Evolutionary conservation across 2,113 vertebrate genomes (phyloP).

Genomic region (Brienomyrus longianalis): DNA sequence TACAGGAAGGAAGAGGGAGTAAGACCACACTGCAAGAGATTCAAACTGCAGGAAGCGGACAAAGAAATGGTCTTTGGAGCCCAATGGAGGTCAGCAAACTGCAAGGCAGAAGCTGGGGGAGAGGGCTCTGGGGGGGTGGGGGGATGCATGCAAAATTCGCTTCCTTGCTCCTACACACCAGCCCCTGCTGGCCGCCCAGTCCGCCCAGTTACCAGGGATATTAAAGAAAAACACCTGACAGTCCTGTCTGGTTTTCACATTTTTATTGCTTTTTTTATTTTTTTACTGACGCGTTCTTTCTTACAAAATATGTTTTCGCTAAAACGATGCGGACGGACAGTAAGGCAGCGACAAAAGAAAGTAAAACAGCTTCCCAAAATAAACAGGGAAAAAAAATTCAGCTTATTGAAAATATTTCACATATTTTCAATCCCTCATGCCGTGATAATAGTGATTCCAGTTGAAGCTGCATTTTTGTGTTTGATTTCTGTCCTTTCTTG

Average conservation of each 20-base stretch:
- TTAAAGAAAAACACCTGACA: slow-evolving; percentile 9
- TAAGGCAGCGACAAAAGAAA: slow-evolving; percentile 24
- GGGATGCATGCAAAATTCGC: background rate
- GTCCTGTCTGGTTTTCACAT: slow-evolving; percentile 27
- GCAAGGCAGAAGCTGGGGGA: background rate
- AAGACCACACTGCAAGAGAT: background rate
- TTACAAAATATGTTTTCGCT: slow-evolving; percentile 55
- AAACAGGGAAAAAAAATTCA: slow-evolving; percentile 59
- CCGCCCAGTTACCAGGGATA: background rate
- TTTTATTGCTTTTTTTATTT: slow-evolving; percentile 51
- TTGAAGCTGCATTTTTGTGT: slow-evolving; percentile 31
- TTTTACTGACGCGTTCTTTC: slow-evolving; percentile 44
- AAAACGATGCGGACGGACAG: slow-evolving; percentile 25
- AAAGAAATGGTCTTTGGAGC: background rate
- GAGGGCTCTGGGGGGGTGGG: background rate
- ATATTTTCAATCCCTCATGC: slow-evolving; percentile 58
- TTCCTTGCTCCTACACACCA: background rate
- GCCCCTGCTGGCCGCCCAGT: background rate
- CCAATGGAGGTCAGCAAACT: background rate
- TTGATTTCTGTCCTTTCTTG: background rate
- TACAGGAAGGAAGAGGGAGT: background rate
- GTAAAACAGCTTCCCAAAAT: slow-evolving; percentile 56
- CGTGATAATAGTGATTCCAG: slow-evolving; percentile 56
- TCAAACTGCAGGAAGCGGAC: background rate
- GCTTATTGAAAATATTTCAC: slow-evolving; percentile 52